Base-by-base conservation (phyloP, 1,140 invertebrate species). In the Phenacoccus solenopsis region DNA sequence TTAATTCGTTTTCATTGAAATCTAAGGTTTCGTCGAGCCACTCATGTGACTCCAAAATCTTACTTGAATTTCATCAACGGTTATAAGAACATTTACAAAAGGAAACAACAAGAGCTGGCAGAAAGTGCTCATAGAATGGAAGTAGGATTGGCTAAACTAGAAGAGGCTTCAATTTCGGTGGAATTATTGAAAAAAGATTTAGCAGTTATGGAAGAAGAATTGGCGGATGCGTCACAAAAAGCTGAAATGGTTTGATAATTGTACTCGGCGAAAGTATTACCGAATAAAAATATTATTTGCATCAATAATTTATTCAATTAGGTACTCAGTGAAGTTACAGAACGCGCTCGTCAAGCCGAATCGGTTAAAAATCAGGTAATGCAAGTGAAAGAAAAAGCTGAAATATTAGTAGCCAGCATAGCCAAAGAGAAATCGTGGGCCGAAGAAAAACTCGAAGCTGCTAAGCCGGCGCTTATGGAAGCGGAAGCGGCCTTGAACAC, bases 31-130 rank as follows among this genome's bases (percentile, higher is more conserved):
- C 85, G 95, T 27, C 83, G 95, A 73, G 90, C 94, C 0, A 95
- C 94, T 67, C 94, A 98, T 79, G 96, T 98, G 4, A 98, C 96
- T 21, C 95, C 95, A 9, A 98, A 98, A 80, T 98, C 95, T 0
- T 98, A 97, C 79, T 79, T 98, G 16, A 96, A 94, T 75, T 98
- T 98, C 78, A 91, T 98, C 70, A 89, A 88, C 68, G 93, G 93
- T 24, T 98, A 98, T 77, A 98, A 97, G 81, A 90, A 88, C 68
- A 92, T 98, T 72, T 98, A 98, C 78, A 84, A 87, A 72, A 84
- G 88, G 78, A 95, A 96, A 81, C 87, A 89, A 77, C 86, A 88
- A 76, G 93, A 96, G 80, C 82, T 98, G 49, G 90, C 89, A 2
- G 91, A 96, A 76, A 88, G 94, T 30, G 92, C 93, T 27, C 80